Evolutionary conservation across 2,113 vertebrate genomes (phyloP).

Genomic region (Nesoenas mayeri): DNA sequence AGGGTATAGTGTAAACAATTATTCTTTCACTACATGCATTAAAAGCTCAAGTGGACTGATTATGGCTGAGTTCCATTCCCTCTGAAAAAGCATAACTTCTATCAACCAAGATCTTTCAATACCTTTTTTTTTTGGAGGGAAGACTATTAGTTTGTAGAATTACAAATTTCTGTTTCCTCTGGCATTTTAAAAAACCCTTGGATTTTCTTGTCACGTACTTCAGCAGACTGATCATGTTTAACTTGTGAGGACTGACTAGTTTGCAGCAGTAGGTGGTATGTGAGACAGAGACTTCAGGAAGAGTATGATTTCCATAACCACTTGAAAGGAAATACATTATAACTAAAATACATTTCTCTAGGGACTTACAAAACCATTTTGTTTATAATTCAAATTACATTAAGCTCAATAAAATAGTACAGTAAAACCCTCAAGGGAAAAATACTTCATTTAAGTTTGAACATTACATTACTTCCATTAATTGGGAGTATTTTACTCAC

Average conservation of each 20-base stretch:
- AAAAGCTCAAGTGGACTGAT: neutral
- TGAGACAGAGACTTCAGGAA: constrained; percentile 5
- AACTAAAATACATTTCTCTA: constrained; percentile 55
- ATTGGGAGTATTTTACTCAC: constrained; percentile 45
- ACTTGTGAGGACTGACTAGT: neutral
- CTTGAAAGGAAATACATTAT: constrained; percentile 59
- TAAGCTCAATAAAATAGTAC: constrained; percentile 48
- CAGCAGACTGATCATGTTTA: neutral
- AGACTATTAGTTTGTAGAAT: neutral
- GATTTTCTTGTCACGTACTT: neutral
- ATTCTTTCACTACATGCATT: neutral
- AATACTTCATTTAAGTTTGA: constrained; percentile 50
- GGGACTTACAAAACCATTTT: constrained; percentile 39
- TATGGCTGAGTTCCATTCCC: neutral
- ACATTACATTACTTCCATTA: constrained; percentile 42
- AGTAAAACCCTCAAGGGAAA: constrained; percentile 32
- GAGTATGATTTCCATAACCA: constrained; percentile 30
- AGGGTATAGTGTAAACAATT: neutral
- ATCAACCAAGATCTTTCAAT: neutral
- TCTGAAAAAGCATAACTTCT: neutral
- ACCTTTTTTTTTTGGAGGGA: neutral
- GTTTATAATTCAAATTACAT: constrained; percentile 61
- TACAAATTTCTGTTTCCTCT: neutral
- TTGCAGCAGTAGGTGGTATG: constrained; percentile 32
- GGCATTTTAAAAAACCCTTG: neutral